Base-by-base conservation (phyloP, 2,113 vertebrate genomes). In the Bos javanicus region DNA sequence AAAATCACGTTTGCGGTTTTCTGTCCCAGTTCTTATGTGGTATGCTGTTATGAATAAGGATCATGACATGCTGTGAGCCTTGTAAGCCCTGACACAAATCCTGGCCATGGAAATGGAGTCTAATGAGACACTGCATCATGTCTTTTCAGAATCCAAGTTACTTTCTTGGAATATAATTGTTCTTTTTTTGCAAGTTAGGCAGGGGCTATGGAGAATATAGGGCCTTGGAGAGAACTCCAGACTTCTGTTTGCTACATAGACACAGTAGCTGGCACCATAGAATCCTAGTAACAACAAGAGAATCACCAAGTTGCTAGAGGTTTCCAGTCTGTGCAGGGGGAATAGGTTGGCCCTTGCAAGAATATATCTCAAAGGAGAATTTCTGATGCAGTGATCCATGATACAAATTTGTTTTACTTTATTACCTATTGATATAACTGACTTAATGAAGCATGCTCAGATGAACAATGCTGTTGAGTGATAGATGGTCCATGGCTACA, bases 151-250 rank as follows among this genome's bases (percentile, higher is more conserved):
- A 56, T 59, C 78, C 33, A 50, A 64, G 43, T 33, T 90, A 8
- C 59, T 96, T 21, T 90, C 56, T 92, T 92, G 50, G 17, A 86
- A 48, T 33, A 60, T 48, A 84, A 23, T 87, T 82, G 28, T 82
- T 88, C 26, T 93, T 50, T 96, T 84, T 92, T 60, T 96, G 74
- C 81, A 80, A 3, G 16, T 95, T 95, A 62, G 54, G 85, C 71
- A 71, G 33, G 46, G 43, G 74, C 85, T 84, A 15, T 87, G 39
- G 80, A 92, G 36, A 21, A 15, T 60, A 21, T 71, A 56, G 39
- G 62, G 43, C 46, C 62, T 87, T 82, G 48, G 74, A 57, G 21
- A 94, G 9, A 71, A 88, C 54, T 91, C 36, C 56, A 94, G 33
- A 85, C 23, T 90, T 91, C 28, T 46, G n/a, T 89, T 59, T 92